Conservation (phyloP, 2,797 vertebrate species). For the Dallia pectoralis region DNA sequence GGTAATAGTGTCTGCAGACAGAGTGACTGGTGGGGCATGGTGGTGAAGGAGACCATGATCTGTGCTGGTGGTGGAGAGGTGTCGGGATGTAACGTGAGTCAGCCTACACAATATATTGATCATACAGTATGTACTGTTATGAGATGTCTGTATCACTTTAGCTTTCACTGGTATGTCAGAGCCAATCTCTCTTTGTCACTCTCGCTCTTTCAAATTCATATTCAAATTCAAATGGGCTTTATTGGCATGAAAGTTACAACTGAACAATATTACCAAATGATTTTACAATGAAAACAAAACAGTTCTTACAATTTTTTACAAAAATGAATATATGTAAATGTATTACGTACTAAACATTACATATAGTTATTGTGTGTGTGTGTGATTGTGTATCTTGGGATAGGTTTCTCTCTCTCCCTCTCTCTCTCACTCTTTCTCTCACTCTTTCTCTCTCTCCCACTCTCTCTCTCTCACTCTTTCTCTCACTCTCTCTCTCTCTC, state of each 20-base stretch:
- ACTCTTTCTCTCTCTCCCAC: neutral
- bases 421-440: neutral
- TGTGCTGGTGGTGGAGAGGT: conserved; percentile 76
- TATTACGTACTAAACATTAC: too few relatives aligned
- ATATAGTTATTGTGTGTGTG: too few relatives aligned
- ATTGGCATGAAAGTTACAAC: too few relatives aligned
- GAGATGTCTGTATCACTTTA: neutral
- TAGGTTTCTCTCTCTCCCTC: neutral
- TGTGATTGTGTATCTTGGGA: too few relatives aligned
- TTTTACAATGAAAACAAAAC: too few relatives aligned
- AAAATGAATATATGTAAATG: too few relatives aligned
- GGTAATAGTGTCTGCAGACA: conserved; percentile 70
- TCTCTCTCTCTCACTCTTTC: neutral
- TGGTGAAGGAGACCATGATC: conserved; percentile 72
- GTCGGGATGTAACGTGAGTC: conserved; percentile 76
- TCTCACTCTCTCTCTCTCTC: neutral
- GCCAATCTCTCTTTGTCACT: neutral
- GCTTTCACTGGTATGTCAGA: neutral
- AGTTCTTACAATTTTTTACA: too few relatives aligned
- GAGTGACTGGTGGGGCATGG: conserved; percentile 75
- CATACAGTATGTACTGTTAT: too few relatives aligned
- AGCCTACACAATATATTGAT: conserved; percentile 2
- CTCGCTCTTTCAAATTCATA: conserved; percentile 19
- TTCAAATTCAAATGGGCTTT: too few relatives aligned
- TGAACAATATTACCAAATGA: too few relatives aligned